Evolutionary conservation across 2,888 invertebrate genomes (phyloP).

Genomic region (Acanthacorydalis orientalis): DNA sequence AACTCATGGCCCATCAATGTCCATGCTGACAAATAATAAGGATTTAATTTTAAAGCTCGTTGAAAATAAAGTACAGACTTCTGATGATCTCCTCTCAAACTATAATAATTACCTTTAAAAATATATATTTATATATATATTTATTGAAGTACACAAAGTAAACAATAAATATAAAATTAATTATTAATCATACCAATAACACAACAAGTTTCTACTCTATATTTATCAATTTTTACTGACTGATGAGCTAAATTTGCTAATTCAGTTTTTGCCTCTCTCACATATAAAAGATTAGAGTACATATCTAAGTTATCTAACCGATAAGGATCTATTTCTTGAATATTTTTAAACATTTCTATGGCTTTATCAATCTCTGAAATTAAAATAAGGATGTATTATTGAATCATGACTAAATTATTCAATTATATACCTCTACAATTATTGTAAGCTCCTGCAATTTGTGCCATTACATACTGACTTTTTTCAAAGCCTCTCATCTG

Average conservation of each 20-base stretch:
- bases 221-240: constrained; percentile 89
- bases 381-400: neutral
- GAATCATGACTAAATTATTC: neutral
- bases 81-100: constrained; percentile 86
- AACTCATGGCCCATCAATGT: constrained; percentile 98
- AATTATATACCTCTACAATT: constrained; percentile 58
- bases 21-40: constrained; percentile 91
- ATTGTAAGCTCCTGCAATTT: constrained; percentile 84
- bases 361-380: constrained; percentile 75
- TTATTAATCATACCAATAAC: constrained; percentile 59
- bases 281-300: constrained; percentile 89
- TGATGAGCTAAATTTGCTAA: constrained; percentile 86
- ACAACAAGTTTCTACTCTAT: constrained; percentile 92
- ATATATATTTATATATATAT: constrained; percentile 7
- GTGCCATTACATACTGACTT: constrained; percentile 78
- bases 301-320: constrained; percentile 91
- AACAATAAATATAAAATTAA: neutral
- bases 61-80: constrained; percentile 97
- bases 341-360: constrained; percentile 63
- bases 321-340: constrained; percentile 79
- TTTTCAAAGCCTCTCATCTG: constrained; percentile 67
- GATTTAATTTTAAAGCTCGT: constrained; percentile 82
- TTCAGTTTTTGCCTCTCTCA: constrained; percentile 82
- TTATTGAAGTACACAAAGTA: constrained; percentile 2
- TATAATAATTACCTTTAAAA: constrained; percentile 83